These are phyloP conservation scores for Collichthys lucidus DNA, from an alignment of 2,113 vertebrate species.

Conservation along the genomic window DNA sequence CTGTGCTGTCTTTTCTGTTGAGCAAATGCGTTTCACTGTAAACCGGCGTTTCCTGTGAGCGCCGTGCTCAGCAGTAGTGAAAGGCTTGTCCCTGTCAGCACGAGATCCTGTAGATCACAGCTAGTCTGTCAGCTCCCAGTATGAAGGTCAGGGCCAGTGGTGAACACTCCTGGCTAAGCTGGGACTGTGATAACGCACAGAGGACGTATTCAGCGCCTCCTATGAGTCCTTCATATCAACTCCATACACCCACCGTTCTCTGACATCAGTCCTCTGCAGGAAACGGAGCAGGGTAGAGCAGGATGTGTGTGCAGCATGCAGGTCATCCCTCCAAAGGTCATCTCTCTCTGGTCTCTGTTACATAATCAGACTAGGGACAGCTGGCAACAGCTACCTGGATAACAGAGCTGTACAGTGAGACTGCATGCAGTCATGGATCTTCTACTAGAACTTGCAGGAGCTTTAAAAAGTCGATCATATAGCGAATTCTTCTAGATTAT, in stretches of 20 bases:
- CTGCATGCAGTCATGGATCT: background rate
- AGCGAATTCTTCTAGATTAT: background rate
- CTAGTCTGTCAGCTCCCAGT: conserved; percentile 44
- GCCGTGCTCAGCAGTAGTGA: conserved; percentile 47
- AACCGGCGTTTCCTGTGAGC: conserved; percentile 58
- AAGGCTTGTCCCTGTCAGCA: conserved; percentile 57
- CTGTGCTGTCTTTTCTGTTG: conserved; percentile 21
- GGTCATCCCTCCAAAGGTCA: conserved; percentile 66
- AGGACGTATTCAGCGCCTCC: conserved; percentile 53
- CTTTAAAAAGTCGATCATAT: background rate
- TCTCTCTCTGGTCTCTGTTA: conserved; percentile 56
- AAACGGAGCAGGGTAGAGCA: conserved; percentile 75
- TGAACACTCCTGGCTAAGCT: conserved; percentile 45
- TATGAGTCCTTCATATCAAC: conserved; percentile 42
- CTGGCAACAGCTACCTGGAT: conserved; percentile 33
- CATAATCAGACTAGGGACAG: conserved; percentile 60
- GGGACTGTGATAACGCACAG: conserved; percentile 54
- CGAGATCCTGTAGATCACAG: conserved; percentile 54
- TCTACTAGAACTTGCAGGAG: background rate
- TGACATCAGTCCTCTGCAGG: conserved; percentile 76
- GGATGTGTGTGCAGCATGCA: conserved; percentile 67
- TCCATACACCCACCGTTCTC: conserved; percentile 27
- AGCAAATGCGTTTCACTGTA: conserved; percentile 47
- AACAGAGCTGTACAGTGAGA: conserved; percentile 13
- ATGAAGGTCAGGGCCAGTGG: conserved; percentile 65